phyloP scores from a whole-genome alignment of 2,888 invertebrate genomes.

The Platycnemis pennipes region DNA sequence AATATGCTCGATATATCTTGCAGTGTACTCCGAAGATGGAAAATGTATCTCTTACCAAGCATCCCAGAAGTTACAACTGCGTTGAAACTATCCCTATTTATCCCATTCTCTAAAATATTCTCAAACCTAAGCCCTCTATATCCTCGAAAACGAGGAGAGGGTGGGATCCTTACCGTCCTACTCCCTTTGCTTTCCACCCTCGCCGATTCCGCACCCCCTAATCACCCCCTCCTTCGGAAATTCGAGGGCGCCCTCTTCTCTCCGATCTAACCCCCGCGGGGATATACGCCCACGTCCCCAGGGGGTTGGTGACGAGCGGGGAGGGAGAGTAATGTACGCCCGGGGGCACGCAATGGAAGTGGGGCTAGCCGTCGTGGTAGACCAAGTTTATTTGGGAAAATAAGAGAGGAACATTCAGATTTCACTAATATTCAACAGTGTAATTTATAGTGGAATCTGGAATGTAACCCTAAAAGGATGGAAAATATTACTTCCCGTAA shows the following conservation, averaged over 20 bases:
- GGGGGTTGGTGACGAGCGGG: background rate
- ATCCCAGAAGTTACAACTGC: too few species aligned
- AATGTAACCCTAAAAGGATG: too few species aligned
- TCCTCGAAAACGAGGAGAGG: background rate
- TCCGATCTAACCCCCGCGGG: slow-evolving; percentile 1
- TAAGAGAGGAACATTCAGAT: too few species aligned
- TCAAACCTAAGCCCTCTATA: background rate
- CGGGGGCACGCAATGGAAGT: background rate
- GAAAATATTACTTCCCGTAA: too few species aligned
- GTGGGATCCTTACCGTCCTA: background rate
- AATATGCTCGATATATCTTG: too few species aligned
- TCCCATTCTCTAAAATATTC: background rate
- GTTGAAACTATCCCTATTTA: too few species aligned
- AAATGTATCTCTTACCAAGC: too few species aligned
- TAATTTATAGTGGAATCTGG: too few species aligned
- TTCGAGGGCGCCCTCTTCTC: background rate
- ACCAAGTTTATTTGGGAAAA: background rate
- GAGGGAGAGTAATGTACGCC: too few species aligned
- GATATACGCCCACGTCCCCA: background rate
- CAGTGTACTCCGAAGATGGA: too few species aligned
- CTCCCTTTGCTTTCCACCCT: background rate
- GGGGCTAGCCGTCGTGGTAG: background rate
- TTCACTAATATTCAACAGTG: too few species aligned
- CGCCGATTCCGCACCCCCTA: background rate
- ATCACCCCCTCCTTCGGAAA: slow-evolving; percentile 32